A percentile compares a stretch with the other conserved stretches of the same genome.
Conservation (phyloP, 2,888 invertebrate species). For the Thymelicus sylvestris region DNA sequence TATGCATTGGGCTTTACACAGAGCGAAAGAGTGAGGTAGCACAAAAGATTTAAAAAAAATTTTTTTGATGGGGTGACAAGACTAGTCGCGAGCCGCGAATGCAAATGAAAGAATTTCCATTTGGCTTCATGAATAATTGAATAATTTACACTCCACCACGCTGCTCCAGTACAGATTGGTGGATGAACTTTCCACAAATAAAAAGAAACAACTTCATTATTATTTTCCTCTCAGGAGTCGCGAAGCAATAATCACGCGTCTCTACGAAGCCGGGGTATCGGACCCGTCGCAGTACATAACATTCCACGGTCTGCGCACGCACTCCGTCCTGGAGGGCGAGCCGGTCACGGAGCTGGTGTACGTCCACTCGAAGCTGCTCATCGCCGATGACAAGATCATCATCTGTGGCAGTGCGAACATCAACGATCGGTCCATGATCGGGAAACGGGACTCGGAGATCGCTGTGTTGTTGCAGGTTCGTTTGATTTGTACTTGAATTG, state of each 20-base stretch:
- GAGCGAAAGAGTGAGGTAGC: too few relatives aligned
- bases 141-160: too few relatives aligned
- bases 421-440: conserved; percentile 97
- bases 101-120: too few relatives aligned
- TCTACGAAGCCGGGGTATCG: conserved; percentile 90
- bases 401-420: conserved; percentile 99
- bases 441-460: conserved; percentile 97
- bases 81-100: too few relatives aligned
- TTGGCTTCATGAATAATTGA: too few relatives aligned
- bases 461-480: conserved; percentile 93
- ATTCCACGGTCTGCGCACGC: conserved; percentile 95
- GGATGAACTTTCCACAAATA: too few relatives aligned
- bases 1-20: too few relatives aligned
- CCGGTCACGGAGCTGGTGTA: conserved; percentile 97
- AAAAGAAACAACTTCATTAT: too few relatives aligned
- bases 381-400: conserved; percentile 95
- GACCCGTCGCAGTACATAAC: conserved; percentile 94
- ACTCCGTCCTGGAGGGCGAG: conserved; percentile 90
- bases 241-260: conserved; percentile 91
- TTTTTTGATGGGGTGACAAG: too few relatives aligned
- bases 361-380: conserved; percentile 98
- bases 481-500: background rate
- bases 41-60: too few relatives aligned
- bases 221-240: conserved; percentile 87
- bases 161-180: too few relatives aligned